These are phyloP conservation scores for Hemistola chrysoprasaria DNA, from an alignment of 2,888 invertebrate genomes.

Conservation along the genomic window DNA sequence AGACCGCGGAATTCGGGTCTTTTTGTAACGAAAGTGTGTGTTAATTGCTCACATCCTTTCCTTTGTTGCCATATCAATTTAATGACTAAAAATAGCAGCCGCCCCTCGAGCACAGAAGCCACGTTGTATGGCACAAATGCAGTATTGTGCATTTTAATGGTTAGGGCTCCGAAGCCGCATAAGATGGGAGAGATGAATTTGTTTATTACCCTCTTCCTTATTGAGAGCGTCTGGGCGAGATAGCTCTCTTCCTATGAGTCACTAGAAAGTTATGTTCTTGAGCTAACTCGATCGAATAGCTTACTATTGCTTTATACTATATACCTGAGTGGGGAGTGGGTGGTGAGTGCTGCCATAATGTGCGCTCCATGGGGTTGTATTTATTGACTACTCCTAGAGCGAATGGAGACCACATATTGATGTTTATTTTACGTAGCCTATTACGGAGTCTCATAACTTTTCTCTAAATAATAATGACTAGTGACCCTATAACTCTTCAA, in stretches of 20 bases:
- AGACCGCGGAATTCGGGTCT: conserved; percentile 38
- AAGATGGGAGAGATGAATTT: conserved; percentile 81
- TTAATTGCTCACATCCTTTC: conserved; percentile 78
- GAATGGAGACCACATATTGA: conserved; percentile 5
- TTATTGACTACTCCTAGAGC: conserved; percentile 19
- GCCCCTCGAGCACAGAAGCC: conserved; percentile 60
- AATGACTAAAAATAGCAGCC: conserved; percentile 72
- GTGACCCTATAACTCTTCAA: conserved; percentile 1
- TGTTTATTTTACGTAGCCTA: conserved; percentile 8
- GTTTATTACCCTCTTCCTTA: conserved; percentile 82
- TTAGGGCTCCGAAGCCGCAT: conserved; percentile 64
- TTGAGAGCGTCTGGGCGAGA: conserved; percentile 79
- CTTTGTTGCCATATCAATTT: conserved; percentile 78
- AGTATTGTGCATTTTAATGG: conserved; percentile 80
- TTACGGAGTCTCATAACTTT: too few relatives aligned
- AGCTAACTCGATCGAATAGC: conserved; percentile 70
- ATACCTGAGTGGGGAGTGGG: conserved; percentile 37
- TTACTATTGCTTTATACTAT: conserved; percentile 41
- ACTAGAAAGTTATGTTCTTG: conserved; percentile 79
- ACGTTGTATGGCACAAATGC: conserved; percentile 69
- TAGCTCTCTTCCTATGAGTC: conserved; percentile 82
- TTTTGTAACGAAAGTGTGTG: conserved; percentile 64
- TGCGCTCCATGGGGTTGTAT: conserved; percentile 29
- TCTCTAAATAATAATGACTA: too few relatives aligned
- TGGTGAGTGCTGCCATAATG: conserved; percentile 32